A percentile compares a stretch with the other conserved stretches of the same genome.
Evolutionary conservation across 92 coral and sea anemone species (phyloP).

Genomic region (Palythoa grandiflora): DNA sequence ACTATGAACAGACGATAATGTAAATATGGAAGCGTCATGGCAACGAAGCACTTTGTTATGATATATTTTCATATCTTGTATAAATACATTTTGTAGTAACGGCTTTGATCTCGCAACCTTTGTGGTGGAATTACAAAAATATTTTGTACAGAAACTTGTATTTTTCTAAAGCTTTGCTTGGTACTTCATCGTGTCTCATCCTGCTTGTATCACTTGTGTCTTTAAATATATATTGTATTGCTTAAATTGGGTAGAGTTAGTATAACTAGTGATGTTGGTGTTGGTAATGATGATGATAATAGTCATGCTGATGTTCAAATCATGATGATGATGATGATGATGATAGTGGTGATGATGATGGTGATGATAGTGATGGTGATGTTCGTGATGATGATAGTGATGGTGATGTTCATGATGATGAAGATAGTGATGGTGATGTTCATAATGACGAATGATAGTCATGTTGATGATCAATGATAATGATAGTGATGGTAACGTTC

Average conservation of each 20-base stretch:
- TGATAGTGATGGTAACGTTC: not conserved
- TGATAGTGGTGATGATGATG: not conserved
- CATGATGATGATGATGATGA: not conserved
- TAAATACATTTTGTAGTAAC: not conserved
- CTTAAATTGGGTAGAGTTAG: not conserved
- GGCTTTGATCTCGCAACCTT: not conserved
- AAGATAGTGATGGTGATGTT: not conserved
- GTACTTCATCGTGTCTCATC: not conserved
- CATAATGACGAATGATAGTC: not conserved
- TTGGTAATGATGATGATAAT: not conserved
- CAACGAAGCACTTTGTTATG: not conserved
- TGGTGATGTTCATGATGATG: not conserved
- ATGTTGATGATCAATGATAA: not conserved
- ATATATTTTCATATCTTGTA: slow-evolving; percentile 5
- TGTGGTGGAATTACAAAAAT: not conserved
- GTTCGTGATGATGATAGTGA: not conserved
- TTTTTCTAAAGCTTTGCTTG: not conserved
- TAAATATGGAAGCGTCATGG: not conserved
- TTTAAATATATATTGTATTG: not conserved
- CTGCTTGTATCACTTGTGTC: not conserved
- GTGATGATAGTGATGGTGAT: not conserved
- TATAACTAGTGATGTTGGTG: not conserved
- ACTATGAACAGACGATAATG: not conserved
- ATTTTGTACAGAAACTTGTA: slow-evolving; percentile 13
- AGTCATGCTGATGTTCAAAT: no score